Conservation (phyloP, 2,797 vertebrate species). For the Poecile montanus region DNA sequence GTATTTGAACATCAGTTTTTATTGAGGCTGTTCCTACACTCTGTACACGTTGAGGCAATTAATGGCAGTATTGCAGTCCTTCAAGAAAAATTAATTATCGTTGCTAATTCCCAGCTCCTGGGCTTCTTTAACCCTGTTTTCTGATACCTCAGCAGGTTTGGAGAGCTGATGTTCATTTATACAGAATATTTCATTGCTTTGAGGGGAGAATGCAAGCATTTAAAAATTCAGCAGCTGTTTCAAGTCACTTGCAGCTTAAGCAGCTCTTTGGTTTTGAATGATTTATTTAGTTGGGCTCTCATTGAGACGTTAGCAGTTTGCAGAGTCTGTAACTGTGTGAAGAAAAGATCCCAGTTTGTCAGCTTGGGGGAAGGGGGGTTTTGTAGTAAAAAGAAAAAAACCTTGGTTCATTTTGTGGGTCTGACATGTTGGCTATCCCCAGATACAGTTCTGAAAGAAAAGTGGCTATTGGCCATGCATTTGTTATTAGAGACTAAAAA, state of each 20-base stretch:
- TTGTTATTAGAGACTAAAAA: slow-evolving; percentile 2
- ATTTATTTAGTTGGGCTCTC: slow-evolving; percentile 60
- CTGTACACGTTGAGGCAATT: slow-evolving; percentile 1
- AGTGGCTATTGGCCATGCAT: background rate
- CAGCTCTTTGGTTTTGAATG: slow-evolving; percentile 8
- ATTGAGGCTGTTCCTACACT: slow-evolving; percentile 26
- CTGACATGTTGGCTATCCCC: slow-evolving; percentile 7
- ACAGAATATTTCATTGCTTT: slow-evolving; percentile 1
- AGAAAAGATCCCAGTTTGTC: slow-evolving; percentile 59
- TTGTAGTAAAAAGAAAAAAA: slow-evolving; percentile 27
- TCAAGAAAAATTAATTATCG: slow-evolving; percentile 53
- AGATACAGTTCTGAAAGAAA: background rate
- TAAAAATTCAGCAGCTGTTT: slow-evolving; percentile 58
- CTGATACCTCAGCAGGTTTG: background rate
- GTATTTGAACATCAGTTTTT: slow-evolving; percentile 42
- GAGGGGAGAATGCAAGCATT: background rate
- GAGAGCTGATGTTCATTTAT: background rate
- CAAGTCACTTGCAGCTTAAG: slow-evolving; percentile 14
- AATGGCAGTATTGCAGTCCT: background rate
- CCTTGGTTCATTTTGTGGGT: slow-evolving; percentile 18
- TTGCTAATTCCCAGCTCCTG: background rate
- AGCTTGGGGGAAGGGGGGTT: background rate
- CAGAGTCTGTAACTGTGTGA: slow-evolving; percentile 14
- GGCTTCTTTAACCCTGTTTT: background rate
- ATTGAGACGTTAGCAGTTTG: slow-evolving; percentile 37